A percentile compares a stretch with the other conserved stretches of the same genome.
phyloP scores from a whole-genome alignment of 2,113 vertebrate species.

The Oreocharis arfaki region DNA sequence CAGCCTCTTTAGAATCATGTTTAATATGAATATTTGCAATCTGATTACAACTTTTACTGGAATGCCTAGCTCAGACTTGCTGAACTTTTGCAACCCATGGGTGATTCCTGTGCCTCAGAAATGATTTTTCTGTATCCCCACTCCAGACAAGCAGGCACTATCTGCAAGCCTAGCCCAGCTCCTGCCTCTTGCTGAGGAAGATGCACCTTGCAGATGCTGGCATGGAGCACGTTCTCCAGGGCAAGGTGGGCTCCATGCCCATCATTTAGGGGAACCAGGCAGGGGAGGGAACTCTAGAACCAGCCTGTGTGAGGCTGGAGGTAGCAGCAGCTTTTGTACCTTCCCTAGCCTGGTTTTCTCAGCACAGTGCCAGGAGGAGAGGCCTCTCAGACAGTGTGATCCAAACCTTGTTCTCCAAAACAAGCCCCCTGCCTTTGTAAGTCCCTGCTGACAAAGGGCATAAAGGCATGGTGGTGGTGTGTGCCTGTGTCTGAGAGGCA shows the following conservation, averaged over 20 bases:
- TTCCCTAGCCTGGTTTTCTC: background rate
- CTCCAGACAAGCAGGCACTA: background rate
- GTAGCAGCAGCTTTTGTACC: background rate
- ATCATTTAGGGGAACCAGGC: background rate
- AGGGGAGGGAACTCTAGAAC: background rate
- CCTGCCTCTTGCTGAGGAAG: background rate
- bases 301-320: background rate
- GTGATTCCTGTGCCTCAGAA: background rate
- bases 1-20: background rate
- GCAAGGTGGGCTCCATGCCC: background rate
- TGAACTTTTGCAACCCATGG: background rate
- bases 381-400: background rate
- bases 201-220: background rate
- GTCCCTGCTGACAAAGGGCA: background rate
- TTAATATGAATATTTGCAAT: background rate
- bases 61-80: background rate
- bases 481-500: background rate
- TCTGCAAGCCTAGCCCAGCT: background rate
- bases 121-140: background rate
- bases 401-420: background rate
- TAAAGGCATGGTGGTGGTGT: background rate
- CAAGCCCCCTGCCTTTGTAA: background rate
- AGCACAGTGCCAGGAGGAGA: background rate
- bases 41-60: accelerated
- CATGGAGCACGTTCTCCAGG: background rate